Evolutionary conservation across 2,888 invertebrate species (phyloP), one percentile per base, ranked within the genome.

Genomic region (Luperina nickerlii): DNA sequence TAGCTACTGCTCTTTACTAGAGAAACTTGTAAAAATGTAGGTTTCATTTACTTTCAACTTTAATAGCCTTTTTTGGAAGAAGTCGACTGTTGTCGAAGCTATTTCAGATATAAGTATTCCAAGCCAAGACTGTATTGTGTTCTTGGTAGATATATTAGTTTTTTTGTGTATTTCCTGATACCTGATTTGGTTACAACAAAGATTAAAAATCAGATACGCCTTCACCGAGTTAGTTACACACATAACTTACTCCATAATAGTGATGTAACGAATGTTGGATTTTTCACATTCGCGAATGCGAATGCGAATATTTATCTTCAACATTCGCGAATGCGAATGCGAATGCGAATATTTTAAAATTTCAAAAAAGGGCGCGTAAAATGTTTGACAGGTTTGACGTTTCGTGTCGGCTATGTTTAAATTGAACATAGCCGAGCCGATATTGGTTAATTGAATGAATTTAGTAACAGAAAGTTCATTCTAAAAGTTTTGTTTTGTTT

Each of bases 161-260:
- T 11, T 11, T 54, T 63, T 38, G 32, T 75, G 24, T 54, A 7
- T 57, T 57, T 71, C 8, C 24, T 32, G 45, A 48, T 65, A 65
- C n/a, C 45, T 54, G 63, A 45, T 65, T 48, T 27, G n/a, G 73
- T 15, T 57, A 65, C 38, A 24, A 6, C 63, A 57, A 57, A 65
- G 38, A 79, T 82, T 66, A 57, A 18, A 27, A 73, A 81, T 65
- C 65, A 15, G 73, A 57, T 79, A 18, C 73, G 54, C 48, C 74
- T 73, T 65, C 65, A 65, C 38, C 65, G 51, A 82, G 27, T 82
- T 79, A 27, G 27, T 27, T 27, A 79, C 63, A 65, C 63, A 27
- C 20, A 48, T 27, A 48, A 27, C 45, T 51, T 63, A 70, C 62
- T 70, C 42, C 81, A 32, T 38, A 32, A 24, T n/a, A n/a, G n/a